A percentile compares a stretch with the other conserved stretches of the same genome.
These are phyloP conservation scores for Unio delphinus DNA, from an alignment of 2,888 invertebrate genomes.

Conservation along the genomic window DNA sequence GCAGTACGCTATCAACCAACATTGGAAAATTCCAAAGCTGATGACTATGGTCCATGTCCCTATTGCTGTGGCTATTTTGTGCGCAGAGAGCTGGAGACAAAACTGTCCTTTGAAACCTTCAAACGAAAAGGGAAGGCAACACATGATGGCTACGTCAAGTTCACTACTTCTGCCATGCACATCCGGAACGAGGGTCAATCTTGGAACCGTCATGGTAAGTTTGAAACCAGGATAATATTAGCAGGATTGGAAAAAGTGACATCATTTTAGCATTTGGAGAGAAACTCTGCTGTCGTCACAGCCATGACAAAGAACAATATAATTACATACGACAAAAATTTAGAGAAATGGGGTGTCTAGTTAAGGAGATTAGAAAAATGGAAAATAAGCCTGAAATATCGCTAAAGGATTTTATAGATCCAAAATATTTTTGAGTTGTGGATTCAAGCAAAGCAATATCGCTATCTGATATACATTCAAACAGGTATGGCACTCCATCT, in stretches of 20 bases:
- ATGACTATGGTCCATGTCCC: slow-evolving; percentile 4
- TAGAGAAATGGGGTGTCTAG: background rate
- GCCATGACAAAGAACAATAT: background rate
- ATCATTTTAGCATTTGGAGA: background rate
- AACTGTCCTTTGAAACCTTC: background rate
- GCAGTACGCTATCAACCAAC: slow-evolving; percentile 1
- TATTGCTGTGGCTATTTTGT: slow-evolving; percentile 6
- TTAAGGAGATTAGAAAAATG: background rate
- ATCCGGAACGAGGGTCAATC: too few relatives aligned
- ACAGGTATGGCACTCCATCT: slow-evolving; percentile 1
- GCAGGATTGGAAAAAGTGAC: slow-evolving; percentile 4
- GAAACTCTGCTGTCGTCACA: background rate
- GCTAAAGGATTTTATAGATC: background rate
- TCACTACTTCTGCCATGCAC: background rate
- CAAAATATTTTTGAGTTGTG: background rate
- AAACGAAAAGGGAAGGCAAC: background rate
- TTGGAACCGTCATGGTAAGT: background rate
- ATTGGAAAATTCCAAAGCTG: background rate
- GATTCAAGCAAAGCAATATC: background rate
- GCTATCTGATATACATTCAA: background rate
- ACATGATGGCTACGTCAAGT: background rate
- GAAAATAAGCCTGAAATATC: background rate
- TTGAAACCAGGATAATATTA: background rate
- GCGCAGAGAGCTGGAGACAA: background rate
- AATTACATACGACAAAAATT: slow-evolving; percentile 5